A percentile compares a stretch with the other conserved stretches of the same genome.
Evolutionary conservation across 2,113 vertebrate species (phyloP).

Genomic region (Neofelis nebulosa): DNA sequence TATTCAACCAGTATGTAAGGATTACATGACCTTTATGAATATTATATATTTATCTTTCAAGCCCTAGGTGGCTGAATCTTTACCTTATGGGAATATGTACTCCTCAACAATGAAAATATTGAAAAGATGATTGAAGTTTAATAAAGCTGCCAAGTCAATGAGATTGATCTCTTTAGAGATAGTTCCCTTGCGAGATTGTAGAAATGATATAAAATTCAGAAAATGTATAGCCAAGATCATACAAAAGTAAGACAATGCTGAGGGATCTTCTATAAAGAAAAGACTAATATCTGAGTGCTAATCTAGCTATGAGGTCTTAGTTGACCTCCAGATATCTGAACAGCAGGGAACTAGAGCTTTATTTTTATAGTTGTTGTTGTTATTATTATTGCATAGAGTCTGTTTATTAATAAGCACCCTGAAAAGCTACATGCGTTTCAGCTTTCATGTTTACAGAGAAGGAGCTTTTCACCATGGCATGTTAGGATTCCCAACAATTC

Average conservation of each 20-base stretch:
- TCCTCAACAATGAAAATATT: slow-evolving; percentile 53
- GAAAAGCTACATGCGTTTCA: slow-evolving; percentile 80
- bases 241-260: neutral
- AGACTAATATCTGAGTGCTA: neutral
- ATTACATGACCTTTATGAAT: neutral
- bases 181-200: slow-evolving; percentile 72
- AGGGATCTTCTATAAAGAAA: neutral
- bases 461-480: slow-evolving; percentile 66
- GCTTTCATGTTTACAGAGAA: slow-evolving; percentile 78
- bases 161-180: slow-evolving; percentile 71
- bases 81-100: slow-evolving; percentile 60
- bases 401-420: slow-evolving; percentile 82
- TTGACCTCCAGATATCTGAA: neutral
- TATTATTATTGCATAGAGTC: slow-evolving; percentile 56
- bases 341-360: neutral
- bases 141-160: slow-evolving; percentile 78
- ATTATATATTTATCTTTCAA: neutral
- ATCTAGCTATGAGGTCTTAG: neutral
- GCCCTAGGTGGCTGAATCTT: slow-evolving; percentile 40
- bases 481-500: slow-evolving; percentile 60
- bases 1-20: slow-evolving; percentile 42
- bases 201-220: slow-evolving; percentile 69
- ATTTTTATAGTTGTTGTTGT: neutral
- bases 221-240: neutral
- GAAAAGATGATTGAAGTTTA: slow-evolving; percentile 78